These are phyloP conservation scores for Corythornis cristatus DNA, from an alignment of 2,113 vertebrate species.

Conservation along the genomic window DNA sequence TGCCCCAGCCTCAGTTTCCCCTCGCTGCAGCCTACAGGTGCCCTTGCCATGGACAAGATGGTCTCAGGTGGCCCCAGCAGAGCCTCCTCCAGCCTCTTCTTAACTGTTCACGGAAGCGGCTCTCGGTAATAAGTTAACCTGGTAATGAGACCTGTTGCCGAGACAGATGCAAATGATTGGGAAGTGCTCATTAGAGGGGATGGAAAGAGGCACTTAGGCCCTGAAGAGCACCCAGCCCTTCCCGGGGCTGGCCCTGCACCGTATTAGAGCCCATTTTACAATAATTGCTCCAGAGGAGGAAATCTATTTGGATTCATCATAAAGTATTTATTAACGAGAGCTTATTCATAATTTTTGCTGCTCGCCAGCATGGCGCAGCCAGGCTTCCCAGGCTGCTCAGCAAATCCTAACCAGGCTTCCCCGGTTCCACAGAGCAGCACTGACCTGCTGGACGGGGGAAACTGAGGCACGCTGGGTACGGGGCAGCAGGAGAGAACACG, in stretches of 20 bases:
- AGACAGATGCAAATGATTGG: conserved; percentile 54
- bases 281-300: conserved; percentile 66
- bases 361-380: not conserved
- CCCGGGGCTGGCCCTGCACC: not conserved
- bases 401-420: not conserved
- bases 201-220: conserved; percentile 52
- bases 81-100: not conserved
- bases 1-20: not conserved
- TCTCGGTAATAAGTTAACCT: conserved; percentile 32
- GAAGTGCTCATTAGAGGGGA: conserved; percentile 57
- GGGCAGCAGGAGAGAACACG: rapidly evolving
- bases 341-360: conserved; percentile 53
- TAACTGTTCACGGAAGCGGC: not conserved
- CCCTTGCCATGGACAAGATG: rapidly evolving
- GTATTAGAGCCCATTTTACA: conserved; percentile 53
- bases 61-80: not conserved
- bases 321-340: conserved; percentile 63
- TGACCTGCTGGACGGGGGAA: not conserved
- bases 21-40: rapidly evolving
- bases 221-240: conserved; percentile 35
- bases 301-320: conserved; percentile 63
- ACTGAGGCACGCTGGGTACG: rapidly evolving
- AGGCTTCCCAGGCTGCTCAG: not conserved
- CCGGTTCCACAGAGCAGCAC: not conserved
- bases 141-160: conserved; percentile 53